phyloP scores from a whole-genome alignment of 2,113 vertebrate genomes.

The Coptodon rendalli region DNA sequence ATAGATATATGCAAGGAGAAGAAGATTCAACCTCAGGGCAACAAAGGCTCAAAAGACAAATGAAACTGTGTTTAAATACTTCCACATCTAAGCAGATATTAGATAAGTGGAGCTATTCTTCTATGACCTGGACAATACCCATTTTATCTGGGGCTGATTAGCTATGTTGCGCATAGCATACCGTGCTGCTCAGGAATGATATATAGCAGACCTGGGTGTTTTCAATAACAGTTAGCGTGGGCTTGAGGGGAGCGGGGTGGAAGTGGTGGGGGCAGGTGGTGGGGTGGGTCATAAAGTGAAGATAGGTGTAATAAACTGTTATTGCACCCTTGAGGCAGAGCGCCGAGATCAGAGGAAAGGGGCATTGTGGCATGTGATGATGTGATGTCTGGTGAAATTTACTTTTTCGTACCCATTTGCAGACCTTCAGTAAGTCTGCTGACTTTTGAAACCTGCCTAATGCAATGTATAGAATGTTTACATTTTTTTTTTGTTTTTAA shows the following conservation, averaged over 20 bases:
- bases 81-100: constrained; percentile 45
- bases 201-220: constrained; percentile 64
- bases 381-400: constrained; percentile 46
- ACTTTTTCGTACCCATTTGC: constrained; percentile 36
- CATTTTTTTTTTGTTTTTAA: neutral
- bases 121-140: constrained; percentile 31
- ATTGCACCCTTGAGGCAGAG: constrained; percentile 71
- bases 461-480: neutral
- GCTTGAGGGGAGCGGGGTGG: constrained; percentile 50
- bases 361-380: constrained; percentile 55
- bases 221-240: constrained; percentile 73
- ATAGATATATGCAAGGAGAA: constrained; percentile 1
- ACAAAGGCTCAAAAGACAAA: constrained; percentile 43
- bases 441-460: neutral
- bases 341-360: constrained; percentile 56
- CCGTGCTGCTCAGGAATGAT: constrained; percentile 66
- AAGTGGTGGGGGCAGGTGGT: constrained; percentile 23
- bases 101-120: constrained; percentile 46
- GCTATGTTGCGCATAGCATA: constrained; percentile 48
- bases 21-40: constrained; percentile 13
- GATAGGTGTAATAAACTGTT: constrained; percentile 76
- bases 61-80: constrained; percentile 44
- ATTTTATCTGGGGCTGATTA: constrained; percentile 40
- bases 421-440: neutral
- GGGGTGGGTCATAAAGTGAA: constrained; percentile 63